Evolutionary conservation across 2,797 vertebrate species (phyloP), one percentile per base, ranked within the genome.

Genomic region (Pogoniulus pusillus): DNA sequence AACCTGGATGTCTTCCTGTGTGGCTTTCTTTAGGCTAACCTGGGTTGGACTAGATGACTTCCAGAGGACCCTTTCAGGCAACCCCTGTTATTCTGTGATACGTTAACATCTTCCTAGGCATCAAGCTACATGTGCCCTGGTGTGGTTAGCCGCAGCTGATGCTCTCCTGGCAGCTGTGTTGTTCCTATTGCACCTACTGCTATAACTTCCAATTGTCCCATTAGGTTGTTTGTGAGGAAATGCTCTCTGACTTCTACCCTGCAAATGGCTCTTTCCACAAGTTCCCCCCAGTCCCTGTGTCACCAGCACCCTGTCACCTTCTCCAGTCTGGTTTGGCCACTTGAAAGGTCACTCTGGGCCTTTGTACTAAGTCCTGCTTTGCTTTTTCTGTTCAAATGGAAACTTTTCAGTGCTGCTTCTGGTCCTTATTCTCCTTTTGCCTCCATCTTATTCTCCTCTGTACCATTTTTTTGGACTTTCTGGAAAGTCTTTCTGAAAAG

Each of bases 121-220:
- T 35, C 22, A 27, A 35, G 41, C 41, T 1, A 0, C 19, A 3
- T 8, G 23, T 53, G 12, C 19, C 19, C 10, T 9, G 1, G 12
- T 6, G 16, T 3, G 0, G 51, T 53, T 26, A 19, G 6, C 19
- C 8, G 27, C 22, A 14, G 12, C 41, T 51, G 35, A 10, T 63
- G 13, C 2, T 7, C 14, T 18, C 12, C 5, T 10, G 2, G 10
- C 18, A 24, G 17, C 8, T 43, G 27, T 27, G 22, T n/a, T 9
- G n/a, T 5, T 65, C 29, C 45, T 54, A 18, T 65, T 45, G 35
- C 4, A 19, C 26, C 18, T 73, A 7, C 15, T 20, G 53, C 18
- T 10, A 10, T 5, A 60, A 20, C 7, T 47, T 47, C 19, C 19
- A 20, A 47, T 26, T 57, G 39, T 55, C 12, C 15, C 19, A 23